Evolutionary conservation across 2,797 vertebrate genomes (phyloP), one percentile per base, ranked within the genome.

Genomic region (Chromis chromis): DNA sequence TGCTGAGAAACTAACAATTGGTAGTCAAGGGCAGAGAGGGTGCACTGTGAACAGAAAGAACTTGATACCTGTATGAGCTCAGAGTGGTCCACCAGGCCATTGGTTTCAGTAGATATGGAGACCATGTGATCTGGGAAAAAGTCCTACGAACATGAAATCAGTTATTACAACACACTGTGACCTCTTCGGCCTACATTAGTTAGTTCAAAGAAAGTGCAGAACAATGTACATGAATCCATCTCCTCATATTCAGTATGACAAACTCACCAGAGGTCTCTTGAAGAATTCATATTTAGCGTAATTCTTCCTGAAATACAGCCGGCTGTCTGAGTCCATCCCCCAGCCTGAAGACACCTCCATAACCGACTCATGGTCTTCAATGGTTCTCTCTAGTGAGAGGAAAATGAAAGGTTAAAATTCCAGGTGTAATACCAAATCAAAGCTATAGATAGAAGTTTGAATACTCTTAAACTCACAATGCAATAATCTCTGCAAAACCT

Each of bases 281-380:
- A 99, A 99, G 93, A 99, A 99, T 81, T 99, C 97, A 85, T 99
- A 99, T 92, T 99, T 99, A 79, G 96, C 96, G 86, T 96, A 98
- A 92, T 99, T 97, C 95, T 99, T 99, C 88, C 97, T 96, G 91
- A 99, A 97, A 90, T 94, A 97, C 31, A 99, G 92, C 33, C 96
- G 96, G 89, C 95, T 96, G 89, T 97, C 96, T n/a, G 96, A 93
- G 89, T 97, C 96, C 93, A 96, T 95, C 50, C 94, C 94, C 96
- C 97, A 98, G 13, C 94, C 94, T 64, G 98, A 96, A 4, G 97
- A 95, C 40, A 99, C 94, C 86, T 97, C 97, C 86, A 96, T 93
- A 50, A 99, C 94, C 54, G 95, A 93, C 88, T 99, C 98, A 83
- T 99, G 98, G 87, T 99, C 98, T 92, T 99, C 98, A 88, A 99